Base-by-base conservation (phyloP, 1,140 invertebrate genomes). In the Orchesella cincta region DNA sequence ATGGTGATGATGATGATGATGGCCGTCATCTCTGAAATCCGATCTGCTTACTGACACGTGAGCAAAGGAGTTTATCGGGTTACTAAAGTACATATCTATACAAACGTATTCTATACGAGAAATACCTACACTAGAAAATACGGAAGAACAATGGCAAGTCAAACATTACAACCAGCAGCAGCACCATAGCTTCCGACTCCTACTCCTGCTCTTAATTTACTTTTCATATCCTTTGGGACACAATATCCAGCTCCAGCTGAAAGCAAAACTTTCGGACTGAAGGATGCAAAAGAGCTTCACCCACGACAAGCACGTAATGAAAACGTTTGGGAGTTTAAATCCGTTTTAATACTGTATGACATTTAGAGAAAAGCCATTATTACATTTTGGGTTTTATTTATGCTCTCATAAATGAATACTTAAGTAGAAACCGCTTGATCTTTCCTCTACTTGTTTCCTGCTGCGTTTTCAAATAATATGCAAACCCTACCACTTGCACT, bases 31-130 rank as follows among this genome's bases (percentile, higher is more conserved):
- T 33, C 31, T 76, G 75, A 76, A 76, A 76, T 76, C 70, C 46
- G 75, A 76, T 76, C 62, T 52, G 14, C 18, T 64, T 36, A 35
- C 39, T 64, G 52, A 67, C 75, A 76, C 75, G 52, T 57, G 52
- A 57, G 52, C 8, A 57, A 18, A 57, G 5, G 12, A 57, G 52
- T 57, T 57, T 57, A 57, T 57, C 52, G 18, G 52, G 52, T 57
- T 57, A 57, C 52, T 18, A 18, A 8, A 46, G 5, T 18, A 18
- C 39, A 46, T 46, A 18, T n/a, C 12, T 57, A 5, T 18, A 5
- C 52, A 3, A 8, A 14, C 52, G 14, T 12, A 14, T 57, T 18
- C 8, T 57, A 5, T n/a, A 5, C 14, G 23, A 57, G 52, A 18
- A n/a, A 57, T 57, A 26, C 14, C 52, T 5, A 57, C 5, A 57